phyloP scores from a whole-genome alignment of 1,140 invertebrate species.

The Radopholus similis region DNA sequence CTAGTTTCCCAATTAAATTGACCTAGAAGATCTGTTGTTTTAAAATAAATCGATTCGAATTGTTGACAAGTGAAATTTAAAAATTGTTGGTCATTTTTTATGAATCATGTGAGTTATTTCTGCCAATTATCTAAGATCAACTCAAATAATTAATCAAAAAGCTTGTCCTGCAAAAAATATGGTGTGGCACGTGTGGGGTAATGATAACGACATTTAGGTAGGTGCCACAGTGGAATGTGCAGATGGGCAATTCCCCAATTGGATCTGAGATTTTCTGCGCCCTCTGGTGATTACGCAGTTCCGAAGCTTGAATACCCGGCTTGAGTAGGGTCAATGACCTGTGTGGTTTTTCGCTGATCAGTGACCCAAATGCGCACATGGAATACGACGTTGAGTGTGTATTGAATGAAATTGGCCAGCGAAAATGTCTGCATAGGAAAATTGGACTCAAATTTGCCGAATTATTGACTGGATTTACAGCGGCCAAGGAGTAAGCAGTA shows the following conservation, averaged over 20 bases:
- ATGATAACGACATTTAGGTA: not conserved
- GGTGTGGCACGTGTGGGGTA: not conserved
- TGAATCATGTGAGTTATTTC: too few relatives aligned
- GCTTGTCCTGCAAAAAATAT: not conserved
- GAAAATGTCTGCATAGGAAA: constrained; percentile 27
- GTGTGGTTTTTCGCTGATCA: constrained; percentile 8
- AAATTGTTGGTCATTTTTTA: not conserved
- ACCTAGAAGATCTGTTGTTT: too few relatives aligned
- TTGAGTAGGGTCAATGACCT: constrained; percentile 10
- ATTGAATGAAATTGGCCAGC: constrained; percentile 14
- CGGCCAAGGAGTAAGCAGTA: not conserved
- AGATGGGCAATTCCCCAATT: too few relatives aligned
- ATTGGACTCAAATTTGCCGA: not conserved
- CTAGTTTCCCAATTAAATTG: too few relatives aligned
- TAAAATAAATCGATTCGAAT: not conserved
- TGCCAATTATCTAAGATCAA: too few relatives aligned
- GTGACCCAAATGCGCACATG: constrained; percentile 25
- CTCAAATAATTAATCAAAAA: not conserved
- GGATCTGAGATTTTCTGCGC: not conserved
- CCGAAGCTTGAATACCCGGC: constrained; percentile 8
- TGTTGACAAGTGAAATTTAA: not conserved
- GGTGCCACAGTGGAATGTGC: too few relatives aligned
- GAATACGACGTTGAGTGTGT: constrained; percentile 25
- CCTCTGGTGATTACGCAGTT: constrained; percentile 5
- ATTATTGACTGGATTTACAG: not conserved